Base-by-base conservation (phyloP, 2,797 vertebrate species). In the Anguilla marmorata region DNA sequence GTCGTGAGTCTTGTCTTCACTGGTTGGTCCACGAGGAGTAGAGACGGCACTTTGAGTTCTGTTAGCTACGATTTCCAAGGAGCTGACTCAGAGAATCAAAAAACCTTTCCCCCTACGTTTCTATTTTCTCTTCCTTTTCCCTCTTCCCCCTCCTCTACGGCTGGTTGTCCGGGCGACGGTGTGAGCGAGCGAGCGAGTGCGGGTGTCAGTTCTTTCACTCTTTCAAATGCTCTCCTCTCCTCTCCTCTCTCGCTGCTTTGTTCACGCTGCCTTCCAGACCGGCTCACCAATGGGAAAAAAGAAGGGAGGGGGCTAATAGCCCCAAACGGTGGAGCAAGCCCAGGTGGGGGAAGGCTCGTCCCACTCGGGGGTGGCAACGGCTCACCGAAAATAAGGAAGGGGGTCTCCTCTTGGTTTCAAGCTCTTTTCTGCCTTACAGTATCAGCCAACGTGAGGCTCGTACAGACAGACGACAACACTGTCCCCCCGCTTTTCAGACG, bases 161-260 rank as follows among this genome's bases (percentile, higher is more conserved):
- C 94, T 93, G 89, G 95, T 95, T 94, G 95, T 95, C 94, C 94
- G 93, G 94, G 94, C 92, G 95, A 95, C 95, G 93, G 93, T 93
- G 94, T 94, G 93, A 93, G 94, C 91, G 86, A 69, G 86, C 86
- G 63, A 58, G 80, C 86, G 50, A 76, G 83, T 66, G 63, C 2
- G 91, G 93, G 93, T 93, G 93, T 93, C 91, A 94, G 93, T 93
- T 93, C 93, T 93, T 94, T 89, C 58, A 88, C 86, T 90, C 87
- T 88, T 86, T 93, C 93, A 91, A 92, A 92, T 92, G 93, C 94
- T 93, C 90, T 90, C 87, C 91, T 94, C 93, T 93, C 27, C 86
- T 58, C 76, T 74, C 66, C 86, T 84, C 58, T 86, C 93, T 88
- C 91, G 90, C 94, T 90, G 93, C 95, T 95, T 95, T 95, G 95